Percentiles rank a stretch among this genome's conserved stretches.
Conservation (phyloP, 2,113 vertebrate genomes). For the Sylvietta virens region DNA sequence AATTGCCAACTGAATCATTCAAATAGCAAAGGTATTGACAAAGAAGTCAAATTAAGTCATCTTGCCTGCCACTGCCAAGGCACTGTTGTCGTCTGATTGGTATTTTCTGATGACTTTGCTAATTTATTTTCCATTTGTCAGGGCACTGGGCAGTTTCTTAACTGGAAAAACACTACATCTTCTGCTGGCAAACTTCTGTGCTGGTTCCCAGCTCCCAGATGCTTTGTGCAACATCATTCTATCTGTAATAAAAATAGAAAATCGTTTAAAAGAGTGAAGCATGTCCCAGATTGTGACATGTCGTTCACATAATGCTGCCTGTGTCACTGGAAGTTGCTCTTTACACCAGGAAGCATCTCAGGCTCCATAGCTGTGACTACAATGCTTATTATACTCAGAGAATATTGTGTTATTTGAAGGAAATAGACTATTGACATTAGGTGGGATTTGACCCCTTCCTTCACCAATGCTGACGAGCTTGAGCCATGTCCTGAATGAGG, state of each 20-base stretch:
- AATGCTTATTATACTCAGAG: neutral
- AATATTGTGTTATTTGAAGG: neutral
- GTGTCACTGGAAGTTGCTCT: neutral
- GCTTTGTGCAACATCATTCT: neutral
- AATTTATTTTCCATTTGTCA: neutral
- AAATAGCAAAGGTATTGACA: neutral
- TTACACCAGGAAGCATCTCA: neutral
- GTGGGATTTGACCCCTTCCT: neutral
- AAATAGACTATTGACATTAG: neutral
- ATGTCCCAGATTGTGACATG: neutral
- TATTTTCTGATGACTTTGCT: conserved; percentile 1
- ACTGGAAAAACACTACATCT: neutral
- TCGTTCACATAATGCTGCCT: neutral
- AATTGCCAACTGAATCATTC: neutral
- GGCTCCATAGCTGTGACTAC: neutral
- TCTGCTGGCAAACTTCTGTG: neutral
- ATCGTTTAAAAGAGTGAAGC: neutral
- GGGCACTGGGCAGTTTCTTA: neutral
- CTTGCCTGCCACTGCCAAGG: neutral
- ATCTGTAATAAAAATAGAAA: neutral
- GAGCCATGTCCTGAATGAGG: neutral
- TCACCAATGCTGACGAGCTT: neutral
- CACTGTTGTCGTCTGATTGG: neutral
- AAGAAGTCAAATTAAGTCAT: neutral
- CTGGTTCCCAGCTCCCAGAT: neutral